Percentiles rank a stretch among this genome's conserved stretches.
Conservation (phyloP, 2,113 vertebrate species). For the Protomyctophum bolini region DNA sequence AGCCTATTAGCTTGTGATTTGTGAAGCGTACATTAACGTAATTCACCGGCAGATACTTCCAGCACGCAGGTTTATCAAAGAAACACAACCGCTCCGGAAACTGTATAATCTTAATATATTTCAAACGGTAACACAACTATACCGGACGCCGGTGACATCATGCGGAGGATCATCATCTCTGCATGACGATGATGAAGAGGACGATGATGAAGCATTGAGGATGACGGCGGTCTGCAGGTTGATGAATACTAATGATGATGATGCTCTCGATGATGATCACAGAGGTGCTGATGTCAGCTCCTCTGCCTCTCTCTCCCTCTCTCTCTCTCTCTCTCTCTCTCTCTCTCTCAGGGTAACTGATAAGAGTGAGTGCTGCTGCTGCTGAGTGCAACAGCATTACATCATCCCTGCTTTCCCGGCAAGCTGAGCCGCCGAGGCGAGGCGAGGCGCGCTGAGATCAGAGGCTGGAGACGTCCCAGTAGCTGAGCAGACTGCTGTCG, state of each 20-base stretch:
- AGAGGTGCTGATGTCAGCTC: conserved; percentile 40
- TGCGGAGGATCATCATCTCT: too few species aligned
- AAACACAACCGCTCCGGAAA: not conserved
- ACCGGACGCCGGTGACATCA: not conserved
- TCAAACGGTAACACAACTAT: not conserved
- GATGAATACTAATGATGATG: not conserved
- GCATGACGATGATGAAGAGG: conserved; percentile 12
- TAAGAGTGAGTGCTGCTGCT: conserved; percentile 61
- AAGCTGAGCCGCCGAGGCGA: conserved; percentile 51
- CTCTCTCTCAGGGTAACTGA: conserved; percentile 49
- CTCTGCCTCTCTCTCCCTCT: not conserved
- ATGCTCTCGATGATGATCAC: not conserved
- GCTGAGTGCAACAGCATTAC: conserved; percentile 74
- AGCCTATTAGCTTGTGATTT: conserved; percentile 4
- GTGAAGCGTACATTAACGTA: conserved; percentile 1
- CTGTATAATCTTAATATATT: not conserved
- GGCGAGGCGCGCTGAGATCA: conserved; percentile 69
- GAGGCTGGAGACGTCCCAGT: conserved; percentile 55
- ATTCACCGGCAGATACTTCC: not conserved
- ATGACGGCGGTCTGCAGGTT: conserved; percentile 30
- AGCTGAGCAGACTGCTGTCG: conserved; percentile 63
- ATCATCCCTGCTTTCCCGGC: conserved; percentile 76
- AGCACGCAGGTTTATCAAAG: not conserved
- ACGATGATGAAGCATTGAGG: conserved; percentile 13
- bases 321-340: conserved; percentile 31